Base-by-base conservation (phyloP, 2,797 vertebrate genomes). In the Chelon auratus region DNA sequence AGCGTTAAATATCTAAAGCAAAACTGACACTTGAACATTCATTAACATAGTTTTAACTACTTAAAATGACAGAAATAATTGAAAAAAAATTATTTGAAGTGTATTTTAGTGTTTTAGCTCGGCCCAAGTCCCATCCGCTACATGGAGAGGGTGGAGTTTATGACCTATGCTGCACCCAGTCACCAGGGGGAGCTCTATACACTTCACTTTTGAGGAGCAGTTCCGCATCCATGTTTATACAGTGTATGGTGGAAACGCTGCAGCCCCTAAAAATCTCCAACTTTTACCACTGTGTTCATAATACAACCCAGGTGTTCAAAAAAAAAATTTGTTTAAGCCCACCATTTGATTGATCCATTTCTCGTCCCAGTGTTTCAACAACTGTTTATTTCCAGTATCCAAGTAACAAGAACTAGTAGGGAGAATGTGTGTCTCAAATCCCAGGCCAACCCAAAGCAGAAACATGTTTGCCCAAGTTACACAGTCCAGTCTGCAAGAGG, bases 401-500 rank as follows among this genome's bases (percentile, higher is more conserved):
- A 53, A 62, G 56, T 43, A 74, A 72, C 36, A 45, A 63, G 57
- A 69, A 57, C 40, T 39, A 76, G 53, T 30, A 2, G 15, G 60
- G 55, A 62, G 52, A 70, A 77, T 15, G 60, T 22, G 56, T 54
- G 51, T 65, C 55, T 71, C 50, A 1, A 53, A 69, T 60, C 63
- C 39, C n/a, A 37, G 64, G 74, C 72, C 75, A 68, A 88, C 83
- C 36, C 77, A 72, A 82, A 89, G 83, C 78, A 75, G 56, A 77
- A 74, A 68, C 57, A 82, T 85, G 89, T 83, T 89, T 86, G 75
- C 63, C 62, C 39, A 80, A 73, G 68, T 75, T 77, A 76, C 64
- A 37, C 36, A 48, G 78, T 48, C 67, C 50, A 62, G 80, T 59
- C 81, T 61, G 77, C 53, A 9, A 68, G 72, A 87, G 87, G 87